These are phyloP conservation scores for Orycteropus afer DNA, from an alignment of 2,113 vertebrate species.

Conservation along the genomic window DNA sequence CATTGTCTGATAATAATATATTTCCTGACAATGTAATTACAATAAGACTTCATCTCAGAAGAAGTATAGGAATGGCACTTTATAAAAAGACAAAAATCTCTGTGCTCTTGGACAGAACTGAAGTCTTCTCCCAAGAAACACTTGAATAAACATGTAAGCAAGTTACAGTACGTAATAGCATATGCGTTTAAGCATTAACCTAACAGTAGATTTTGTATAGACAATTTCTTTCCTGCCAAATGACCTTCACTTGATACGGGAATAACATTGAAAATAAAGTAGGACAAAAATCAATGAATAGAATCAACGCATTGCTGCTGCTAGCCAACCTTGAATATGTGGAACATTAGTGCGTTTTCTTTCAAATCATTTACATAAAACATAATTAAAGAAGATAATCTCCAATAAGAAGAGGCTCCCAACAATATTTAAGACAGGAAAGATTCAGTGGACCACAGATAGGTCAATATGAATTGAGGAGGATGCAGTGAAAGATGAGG, in stretches of 20 bases:
- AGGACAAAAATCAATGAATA: slow-evolving; percentile 40
- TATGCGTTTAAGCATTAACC: slow-evolving; percentile 1
- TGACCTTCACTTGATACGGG: neutral
- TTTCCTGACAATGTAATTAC: slow-evolving; percentile 6
- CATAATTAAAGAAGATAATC: neutral
- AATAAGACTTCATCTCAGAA: neutral
- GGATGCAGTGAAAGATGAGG: neutral
- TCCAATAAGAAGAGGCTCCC: neutral
- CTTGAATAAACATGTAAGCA: neutral
- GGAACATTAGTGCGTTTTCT: neutral
- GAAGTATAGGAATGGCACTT: slow-evolving; percentile 2
- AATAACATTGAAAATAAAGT: slow-evolving; percentile 28
- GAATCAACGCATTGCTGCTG: neutral
- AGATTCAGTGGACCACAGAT: neutral
- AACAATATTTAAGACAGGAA: neutral
- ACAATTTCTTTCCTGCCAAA: neutral
- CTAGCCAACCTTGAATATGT: neutral
- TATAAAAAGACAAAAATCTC: slow-evolving; percentile 52
- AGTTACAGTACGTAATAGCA: slow-evolving; percentile 31
- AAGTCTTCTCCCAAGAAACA: neutral
- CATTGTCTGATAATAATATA: slow-evolving; percentile 11
- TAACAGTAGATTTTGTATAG: neutral
- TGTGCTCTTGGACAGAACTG: neutral
- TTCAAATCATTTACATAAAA: neutral
- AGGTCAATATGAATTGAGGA: neutral